Conservation (phyloP, 2,113 vertebrate genomes). For the Chitala chitala region DNA sequence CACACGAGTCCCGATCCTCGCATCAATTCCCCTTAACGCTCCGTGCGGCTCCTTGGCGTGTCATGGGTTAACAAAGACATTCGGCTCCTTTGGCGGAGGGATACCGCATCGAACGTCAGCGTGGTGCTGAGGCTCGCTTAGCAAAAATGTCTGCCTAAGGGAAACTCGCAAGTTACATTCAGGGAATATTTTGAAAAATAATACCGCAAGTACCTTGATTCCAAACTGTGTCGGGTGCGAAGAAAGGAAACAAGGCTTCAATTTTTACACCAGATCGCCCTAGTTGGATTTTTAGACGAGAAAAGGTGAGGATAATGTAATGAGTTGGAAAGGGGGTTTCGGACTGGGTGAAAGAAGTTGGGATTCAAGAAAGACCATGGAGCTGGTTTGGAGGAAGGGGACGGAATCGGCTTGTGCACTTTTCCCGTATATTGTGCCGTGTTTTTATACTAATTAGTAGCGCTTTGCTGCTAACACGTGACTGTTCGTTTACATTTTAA, state of each 20-base stretch:
- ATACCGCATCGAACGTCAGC: conserved; percentile 71
- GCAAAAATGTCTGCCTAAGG: conserved; percentile 98
- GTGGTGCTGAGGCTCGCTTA: conserved; percentile 77
- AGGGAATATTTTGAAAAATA: conserved; percentile 59
- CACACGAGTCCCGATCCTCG: neutral
- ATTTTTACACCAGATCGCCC: conserved; percentile 63
- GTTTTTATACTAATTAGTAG: neutral
- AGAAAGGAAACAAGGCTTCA: conserved; percentile 56
- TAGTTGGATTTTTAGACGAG: conserved; percentile 73
- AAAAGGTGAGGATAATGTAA: conserved; percentile 67
- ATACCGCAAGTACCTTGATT: conserved; percentile 44
- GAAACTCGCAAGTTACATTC: conserved; percentile 85
- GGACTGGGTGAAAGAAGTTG: conserved; percentile 67
- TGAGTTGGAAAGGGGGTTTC: conserved; percentile 51
- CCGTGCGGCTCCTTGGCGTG: conserved; percentile 19
- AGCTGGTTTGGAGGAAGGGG: conserved; percentile 31
- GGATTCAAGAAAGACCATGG: conserved; percentile 53
- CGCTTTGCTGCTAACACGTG: neutral
- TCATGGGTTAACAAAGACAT: conserved; percentile 55
- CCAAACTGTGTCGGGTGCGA: conserved; percentile 47
- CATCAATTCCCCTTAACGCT: neutral
- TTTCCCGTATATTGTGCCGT: conserved; percentile 16
- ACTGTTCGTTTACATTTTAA: neutral
- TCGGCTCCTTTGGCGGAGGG: conserved; percentile 71
- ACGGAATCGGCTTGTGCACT: conserved; percentile 32